Percentiles rank a stretch among this genome's conserved stretches.
Conservation (phyloP, 2,113 vertebrate genomes). For the Sinocyclocheilus rhinocerous region DNA sequence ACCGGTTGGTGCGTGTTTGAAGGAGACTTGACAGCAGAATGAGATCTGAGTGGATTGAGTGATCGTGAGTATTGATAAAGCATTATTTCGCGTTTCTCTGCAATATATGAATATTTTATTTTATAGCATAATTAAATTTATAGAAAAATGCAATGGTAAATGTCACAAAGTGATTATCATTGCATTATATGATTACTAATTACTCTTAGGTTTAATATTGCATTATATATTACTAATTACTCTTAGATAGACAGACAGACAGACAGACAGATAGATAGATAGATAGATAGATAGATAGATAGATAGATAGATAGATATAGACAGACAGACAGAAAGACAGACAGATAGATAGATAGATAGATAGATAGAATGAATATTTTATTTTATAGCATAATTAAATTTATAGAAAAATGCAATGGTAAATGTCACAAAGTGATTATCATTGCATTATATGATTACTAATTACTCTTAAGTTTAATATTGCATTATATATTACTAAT, state of each 20-base stretch:
- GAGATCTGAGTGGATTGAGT: not conserved
- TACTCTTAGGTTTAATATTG: not conserved
- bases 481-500: not conserved
- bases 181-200: not conserved
- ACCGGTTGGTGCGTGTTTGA: constrained; percentile 55
- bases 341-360: no score
- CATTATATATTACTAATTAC: not conserved
- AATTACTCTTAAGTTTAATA: not conserved
- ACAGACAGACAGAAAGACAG: no score
- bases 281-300: no score
- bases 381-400: not conserved
- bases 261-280: no score
- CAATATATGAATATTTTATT: not conserved
- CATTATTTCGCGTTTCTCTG: not conserved
- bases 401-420: not conserved
- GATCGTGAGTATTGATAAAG: not conserved
- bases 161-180: not conserved
- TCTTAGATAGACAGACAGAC: no score
- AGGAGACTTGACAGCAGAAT: constrained; percentile 64
- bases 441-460: no score
- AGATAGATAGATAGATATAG: no score
- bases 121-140: not conserved
- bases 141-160: not conserved
- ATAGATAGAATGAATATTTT: not conserved
- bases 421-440: not conserved